Base-by-base conservation (phyloP, 2,113 vertebrate species). In the Coptodon rendalli region DNA sequence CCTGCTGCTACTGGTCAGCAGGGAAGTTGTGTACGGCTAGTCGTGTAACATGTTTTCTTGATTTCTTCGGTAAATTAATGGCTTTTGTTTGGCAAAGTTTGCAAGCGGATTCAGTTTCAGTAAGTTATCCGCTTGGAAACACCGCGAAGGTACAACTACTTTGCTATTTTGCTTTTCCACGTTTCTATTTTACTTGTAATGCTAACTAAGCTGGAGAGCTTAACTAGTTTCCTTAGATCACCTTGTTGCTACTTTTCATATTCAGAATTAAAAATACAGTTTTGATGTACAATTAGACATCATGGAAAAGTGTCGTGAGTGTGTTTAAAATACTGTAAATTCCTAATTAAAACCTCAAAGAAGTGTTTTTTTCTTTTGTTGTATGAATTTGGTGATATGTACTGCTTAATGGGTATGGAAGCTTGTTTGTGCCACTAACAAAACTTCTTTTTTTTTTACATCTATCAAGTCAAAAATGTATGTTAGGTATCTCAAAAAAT, bases 41-140 rank as follows among this genome's bases (percentile, higher is more conserved):
- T 48, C 61, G 5, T 36, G 24, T 45, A 11, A 17, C 52, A 31
- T 5, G 45, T 83, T 68, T 24, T 68, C 9, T 38, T 66, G 5
- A 29, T 38, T 71, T 54, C 50, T 53, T 38, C 5, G 6, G 16
- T 17, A 45, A 16, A n/a, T 86, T 1, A 10, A 16, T 56, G 57
- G 14, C 68, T 19, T 38, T 66, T 13, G 6, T 38, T 66, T 38
- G 34, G 61, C 34, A 38, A 53, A 29, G 24, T 80, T 57, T 24
- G 43, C n/a, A 40, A 17, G 36, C 11, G 80, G 73, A 10, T 38
- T 89, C 53, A 79, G 68, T 87, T 85, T 38, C 57, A 80, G 7
- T 85, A 82, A 91, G 45, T 87, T 22, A 88, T 80, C 82, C 7
- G 17, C 63, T 82, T 76, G 61, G 54, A 89, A 68, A 88, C 59